Evolutionary conservation across 2,888 invertebrate genomes (phyloP), one percentile per base, ranked within the genome.

Genomic region (Meteorus cinctellus): DNA sequence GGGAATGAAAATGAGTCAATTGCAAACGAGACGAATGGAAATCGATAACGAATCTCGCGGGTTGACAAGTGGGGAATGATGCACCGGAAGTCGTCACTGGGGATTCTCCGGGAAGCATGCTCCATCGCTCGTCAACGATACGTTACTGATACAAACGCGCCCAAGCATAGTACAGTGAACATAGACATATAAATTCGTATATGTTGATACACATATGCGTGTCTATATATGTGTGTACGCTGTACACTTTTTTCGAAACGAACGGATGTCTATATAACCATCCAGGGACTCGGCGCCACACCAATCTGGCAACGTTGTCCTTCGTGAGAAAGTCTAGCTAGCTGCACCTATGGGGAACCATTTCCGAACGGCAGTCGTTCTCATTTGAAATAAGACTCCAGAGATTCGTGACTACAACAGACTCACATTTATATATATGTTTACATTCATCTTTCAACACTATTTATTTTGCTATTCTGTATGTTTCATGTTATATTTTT

Each of bases 1-100:
- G 29, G 34, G 36, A 51, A 29, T 27, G 16, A 62, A 62, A 69
- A 69, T 55, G 59, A 69, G 68, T 41, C 48, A 60, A 66, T n/a
- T 12, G 60, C 24, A 67, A 67, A 19, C 19, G 66, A 74, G 45
- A 29, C 31, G 45, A 60, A 55, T 34, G 48, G 34, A 68, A 69
- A 76, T 76, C 69, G 69, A 72, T 76, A 73, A 36, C 63, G 72
- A 67, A 76, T 76, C 55, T 34, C 62, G 63, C 51, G 27, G 60
- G 68, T 55, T 65, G 65, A 19, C 65, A 65, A 36, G 65, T 72
- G 31, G 65, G 34, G 65, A n/a, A 19, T 55, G 69, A 72, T 62
- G 69, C 63, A 69, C 29, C 63, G 59, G 63, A 76, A 76, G 68
- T 72, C 59, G 63, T 76, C 76, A 72, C 69, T 63, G 34, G 66